Evolutionary conservation across 2,888 invertebrate species (phyloP).

Genomic region (Zootermopsis nevadensis): DNA sequence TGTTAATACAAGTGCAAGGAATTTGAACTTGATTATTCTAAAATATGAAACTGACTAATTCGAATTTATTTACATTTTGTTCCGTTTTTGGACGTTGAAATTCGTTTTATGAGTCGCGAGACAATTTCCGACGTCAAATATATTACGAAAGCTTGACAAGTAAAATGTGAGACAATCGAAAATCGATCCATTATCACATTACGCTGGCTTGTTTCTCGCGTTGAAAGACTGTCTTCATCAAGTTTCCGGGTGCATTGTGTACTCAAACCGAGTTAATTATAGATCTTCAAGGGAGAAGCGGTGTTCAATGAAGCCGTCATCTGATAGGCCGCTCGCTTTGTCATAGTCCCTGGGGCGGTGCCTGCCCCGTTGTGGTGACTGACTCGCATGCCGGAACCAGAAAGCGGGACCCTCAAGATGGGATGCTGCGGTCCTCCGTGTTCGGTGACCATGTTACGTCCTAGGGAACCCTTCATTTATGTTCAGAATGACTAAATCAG

Average conservation of each 20-base stretch:
- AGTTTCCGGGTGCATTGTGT: neutral
- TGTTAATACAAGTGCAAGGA: too few relatives aligned
- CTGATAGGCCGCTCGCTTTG: neutral
- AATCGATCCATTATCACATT: neutral
- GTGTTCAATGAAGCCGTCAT: neutral
- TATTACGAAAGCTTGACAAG: neutral
- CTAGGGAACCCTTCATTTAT: neutral
- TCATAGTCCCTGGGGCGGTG: neutral
- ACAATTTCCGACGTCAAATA: neutral
- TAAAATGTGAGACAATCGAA: neutral
- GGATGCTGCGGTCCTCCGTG: neutral
- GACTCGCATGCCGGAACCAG: constrained; percentile 10
- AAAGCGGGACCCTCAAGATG: too few relatives aligned
- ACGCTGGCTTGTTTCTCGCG: neutral
- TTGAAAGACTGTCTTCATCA: neutral
- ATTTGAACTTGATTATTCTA: too few relatives aligned
- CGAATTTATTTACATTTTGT: too few relatives aligned
- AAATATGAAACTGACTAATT: too few relatives aligned
- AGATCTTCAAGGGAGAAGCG: neutral
- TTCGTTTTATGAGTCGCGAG: too few relatives aligned
- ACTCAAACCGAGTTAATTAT: neutral
- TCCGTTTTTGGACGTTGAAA: too few relatives aligned
- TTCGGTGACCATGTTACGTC: neutral
- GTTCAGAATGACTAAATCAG: too few relatives aligned
- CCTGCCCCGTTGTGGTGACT: neutral